Percentiles rank a stretch among this genome's conserved stretches.
phyloP scores from a whole-genome alignment of 2,888 invertebrate genomes.

The Auanema freiburgensis region DNA sequence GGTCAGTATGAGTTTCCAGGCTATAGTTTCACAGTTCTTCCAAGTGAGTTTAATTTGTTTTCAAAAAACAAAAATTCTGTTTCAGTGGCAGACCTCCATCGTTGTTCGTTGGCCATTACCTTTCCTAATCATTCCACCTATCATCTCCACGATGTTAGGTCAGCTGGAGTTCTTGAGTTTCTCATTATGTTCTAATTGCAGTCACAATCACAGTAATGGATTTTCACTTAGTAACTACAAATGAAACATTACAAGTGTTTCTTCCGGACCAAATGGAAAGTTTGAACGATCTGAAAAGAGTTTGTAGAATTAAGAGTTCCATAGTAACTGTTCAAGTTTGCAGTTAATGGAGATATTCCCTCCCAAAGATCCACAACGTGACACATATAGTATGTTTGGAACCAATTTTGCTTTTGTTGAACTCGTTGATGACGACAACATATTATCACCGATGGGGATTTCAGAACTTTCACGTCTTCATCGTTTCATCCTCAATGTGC shows the following conservation, averaged over 20 bases:
- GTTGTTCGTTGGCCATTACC: constrained; percentile 59
- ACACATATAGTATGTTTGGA: constrained; percentile 60
- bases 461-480: constrained; percentile 40
- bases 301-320: too few relatives aligned
- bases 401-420: constrained; percentile 58
- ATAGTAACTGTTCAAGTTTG: constrained; percentile 5
- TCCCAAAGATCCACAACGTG: constrained; percentile 55
- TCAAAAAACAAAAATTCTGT: constrained; percentile 5
- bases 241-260: constrained; percentile 55
- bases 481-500: constrained; percentile 31
- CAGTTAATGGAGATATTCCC: constrained; percentile 54
- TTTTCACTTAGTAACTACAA: constrained; percentile 43
- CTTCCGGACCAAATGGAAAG: constrained; percentile 61
- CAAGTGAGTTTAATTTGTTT: constrained; percentile 37
- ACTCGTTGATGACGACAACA: constrained; percentile 48
- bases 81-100: constrained; percentile 56
- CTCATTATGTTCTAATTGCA: constrained; percentile 21
- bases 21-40: constrained; percentile 58
- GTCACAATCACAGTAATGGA: constrained; percentile 32
- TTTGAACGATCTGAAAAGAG: constrained; percentile 48
- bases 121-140: constrained; percentile 55
- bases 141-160: constrained; percentile 41
- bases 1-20: constrained; percentile 54
- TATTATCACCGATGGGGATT: constrained; percentile 34
- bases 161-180: constrained; percentile 6